phyloP scores from a whole-genome alignment of 2,797 vertebrate species.

The Okamejei kenojei region DNA sequence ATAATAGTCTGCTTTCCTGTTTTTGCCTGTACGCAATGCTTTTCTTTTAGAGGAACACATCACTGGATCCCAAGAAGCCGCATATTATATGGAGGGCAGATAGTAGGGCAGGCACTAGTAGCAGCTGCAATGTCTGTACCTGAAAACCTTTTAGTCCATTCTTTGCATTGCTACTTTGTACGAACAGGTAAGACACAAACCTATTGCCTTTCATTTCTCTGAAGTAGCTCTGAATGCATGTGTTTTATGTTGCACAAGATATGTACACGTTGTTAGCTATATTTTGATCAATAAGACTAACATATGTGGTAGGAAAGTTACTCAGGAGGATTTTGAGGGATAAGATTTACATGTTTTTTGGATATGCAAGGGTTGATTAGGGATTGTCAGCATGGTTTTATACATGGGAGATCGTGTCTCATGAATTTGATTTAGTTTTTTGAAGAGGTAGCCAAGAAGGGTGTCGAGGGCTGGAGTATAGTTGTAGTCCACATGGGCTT shows the following conservation, averaged over 20 bases:
- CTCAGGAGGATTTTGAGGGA: no score
- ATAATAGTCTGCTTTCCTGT: no score
- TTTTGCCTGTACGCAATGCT: not conserved
- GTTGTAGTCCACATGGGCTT: no score
- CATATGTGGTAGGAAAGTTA: no score
- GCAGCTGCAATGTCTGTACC: constrained; percentile 78
- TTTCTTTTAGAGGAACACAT: constrained; percentile 68
- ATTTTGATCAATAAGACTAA: not conserved
- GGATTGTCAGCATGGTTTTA: no score
- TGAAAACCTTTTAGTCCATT: constrained; percentile 70
- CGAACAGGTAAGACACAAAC: constrained; percentile 66
- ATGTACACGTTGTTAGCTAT: not conserved
- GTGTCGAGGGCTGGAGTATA: no score
- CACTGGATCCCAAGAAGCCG: constrained; percentile 76
- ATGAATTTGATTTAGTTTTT: no score
- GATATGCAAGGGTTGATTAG: no score
- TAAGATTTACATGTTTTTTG: no score
- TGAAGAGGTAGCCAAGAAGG: no score
- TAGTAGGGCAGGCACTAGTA: constrained; percentile 84
- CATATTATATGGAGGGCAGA: constrained; percentile 85
- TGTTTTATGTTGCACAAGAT: not conserved
- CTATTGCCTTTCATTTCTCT: not conserved
- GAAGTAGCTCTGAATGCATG: not conserved
- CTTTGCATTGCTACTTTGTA: constrained; percentile 91
- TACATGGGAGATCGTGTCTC: no score